A percentile compares a stretch with the other conserved stretches of the same genome.
Evolutionary conservation across 1,140 invertebrate genomes (phyloP).

Genomic region (Ceratina japonica): DNA sequence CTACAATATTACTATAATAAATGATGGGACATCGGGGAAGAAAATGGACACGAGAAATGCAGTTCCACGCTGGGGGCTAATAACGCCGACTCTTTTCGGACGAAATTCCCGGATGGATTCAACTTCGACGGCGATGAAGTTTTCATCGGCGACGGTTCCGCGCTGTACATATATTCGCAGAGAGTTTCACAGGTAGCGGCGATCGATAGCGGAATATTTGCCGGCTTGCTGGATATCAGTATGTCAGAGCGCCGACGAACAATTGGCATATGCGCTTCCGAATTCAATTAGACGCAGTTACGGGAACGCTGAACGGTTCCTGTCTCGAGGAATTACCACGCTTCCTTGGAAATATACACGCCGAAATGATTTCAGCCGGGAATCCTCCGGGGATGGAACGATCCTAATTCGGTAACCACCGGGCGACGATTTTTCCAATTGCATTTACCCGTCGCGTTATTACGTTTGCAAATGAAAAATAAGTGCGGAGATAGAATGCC

Average conservation of each 20-base stretch:
- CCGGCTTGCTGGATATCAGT: constrained; percentile 14
- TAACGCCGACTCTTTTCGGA: neutral
- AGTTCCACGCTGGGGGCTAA: neutral
- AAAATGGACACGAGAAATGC: no score
- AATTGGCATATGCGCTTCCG: constrained; percentile 58
- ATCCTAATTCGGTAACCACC: no score
- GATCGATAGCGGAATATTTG: constrained; percentile 44
- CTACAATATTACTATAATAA: no score
- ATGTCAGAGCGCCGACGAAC: constrained; percentile 35
- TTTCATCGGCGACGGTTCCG: constrained; percentile 1
- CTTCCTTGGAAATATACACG: constrained; percentile 1
- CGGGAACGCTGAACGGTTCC: constrained; percentile 10
- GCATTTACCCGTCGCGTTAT: no score
- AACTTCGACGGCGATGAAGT: constrained; percentile 13
- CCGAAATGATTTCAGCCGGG: neutral
- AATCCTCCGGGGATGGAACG: no score
- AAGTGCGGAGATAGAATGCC: no score
- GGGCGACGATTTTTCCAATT: no score
- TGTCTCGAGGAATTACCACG: constrained; percentile 6
- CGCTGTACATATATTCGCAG: neutral
- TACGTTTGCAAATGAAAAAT: no score
- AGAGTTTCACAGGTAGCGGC: constrained; percentile 29
- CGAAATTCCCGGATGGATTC: constrained; percentile 2
- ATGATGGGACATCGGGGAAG: neutral
- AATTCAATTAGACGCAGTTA: constrained; percentile 53